A percentile compares a stretch with the other conserved stretches of the same genome.
These are phyloP conservation scores for Carlito syrichta DNA, from an alignment of 2,113 vertebrate species.

Conservation along the genomic window DNA sequence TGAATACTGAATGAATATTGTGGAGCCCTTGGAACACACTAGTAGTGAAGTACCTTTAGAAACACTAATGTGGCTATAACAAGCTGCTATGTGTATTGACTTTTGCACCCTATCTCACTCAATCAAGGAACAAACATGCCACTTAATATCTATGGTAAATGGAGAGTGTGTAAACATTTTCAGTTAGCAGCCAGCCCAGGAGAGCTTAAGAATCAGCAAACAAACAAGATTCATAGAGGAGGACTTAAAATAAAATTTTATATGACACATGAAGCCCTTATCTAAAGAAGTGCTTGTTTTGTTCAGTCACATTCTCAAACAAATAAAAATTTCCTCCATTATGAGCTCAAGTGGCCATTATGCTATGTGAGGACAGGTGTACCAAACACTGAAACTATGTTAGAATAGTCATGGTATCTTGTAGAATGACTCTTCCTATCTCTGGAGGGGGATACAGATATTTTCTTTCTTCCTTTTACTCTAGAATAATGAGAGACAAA, in stretches of 20 bases:
- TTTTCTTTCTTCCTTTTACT: not conserved
- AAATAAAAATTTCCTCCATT: not conserved
- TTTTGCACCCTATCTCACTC: not conserved
- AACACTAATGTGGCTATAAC: not conserved
- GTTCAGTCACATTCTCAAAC: not conserved
- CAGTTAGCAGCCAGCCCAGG: not conserved
- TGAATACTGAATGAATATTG: not conserved
- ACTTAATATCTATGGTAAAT: not conserved
- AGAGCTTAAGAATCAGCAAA: not conserved
- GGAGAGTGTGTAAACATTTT: not conserved
- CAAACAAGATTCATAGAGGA: not conserved
- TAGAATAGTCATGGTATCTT: not conserved
- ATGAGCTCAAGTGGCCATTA: accelerated
- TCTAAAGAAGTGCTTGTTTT: not conserved
- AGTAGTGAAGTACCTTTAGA: not conserved
- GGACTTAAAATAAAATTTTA: not conserved
- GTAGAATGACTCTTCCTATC: not conserved
- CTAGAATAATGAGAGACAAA: not conserved
- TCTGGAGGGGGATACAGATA: not conserved
- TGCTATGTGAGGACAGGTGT: not conserved
- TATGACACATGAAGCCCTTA: not conserved
- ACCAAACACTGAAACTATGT: not conserved
- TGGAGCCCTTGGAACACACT: not conserved
- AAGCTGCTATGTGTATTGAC: not conserved
- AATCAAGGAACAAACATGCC: not conserved